Percentiles rank a stretch among this genome's conserved stretches.
phyloP scores from a whole-genome alignment of 2,113 vertebrate genomes.

The Oryctolagus cuniculus region DNA sequence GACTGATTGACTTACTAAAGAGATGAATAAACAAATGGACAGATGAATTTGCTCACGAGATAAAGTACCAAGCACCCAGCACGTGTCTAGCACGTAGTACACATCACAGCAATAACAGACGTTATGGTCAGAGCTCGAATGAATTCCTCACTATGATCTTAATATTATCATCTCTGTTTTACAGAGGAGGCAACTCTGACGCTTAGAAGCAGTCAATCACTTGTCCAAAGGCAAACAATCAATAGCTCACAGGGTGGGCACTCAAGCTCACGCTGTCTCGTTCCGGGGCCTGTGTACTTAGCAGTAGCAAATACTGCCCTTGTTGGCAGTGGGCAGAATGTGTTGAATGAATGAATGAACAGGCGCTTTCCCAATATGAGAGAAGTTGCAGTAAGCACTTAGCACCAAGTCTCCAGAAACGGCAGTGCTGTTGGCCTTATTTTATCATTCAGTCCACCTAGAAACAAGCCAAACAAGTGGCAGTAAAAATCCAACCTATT shows the following conservation, averaged over 20 bases:
- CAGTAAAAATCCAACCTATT: background rate
- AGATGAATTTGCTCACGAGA: slow-evolving; percentile 39
- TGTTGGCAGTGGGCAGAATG: background rate
- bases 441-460: background rate
- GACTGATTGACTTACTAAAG: slow-evolving; percentile 47
- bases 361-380: background rate
- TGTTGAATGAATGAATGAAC: background rate
- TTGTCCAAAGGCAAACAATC: background rate
- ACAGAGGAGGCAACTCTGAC: slow-evolving; percentile 41
- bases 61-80: background rate
- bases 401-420: background rate
- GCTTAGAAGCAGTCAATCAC: background rate
- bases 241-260: background rate
- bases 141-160: background rate
- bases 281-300: background rate
- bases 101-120: background rate
- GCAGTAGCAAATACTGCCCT: background rate
- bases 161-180: background rate
- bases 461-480: background rate
- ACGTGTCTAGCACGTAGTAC: background rate
- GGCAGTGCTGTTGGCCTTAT: background rate
- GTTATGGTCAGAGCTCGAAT: background rate
- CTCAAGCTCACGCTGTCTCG: background rate
- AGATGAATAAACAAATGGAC: slow-evolving; percentile 56
- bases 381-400: background rate